These are phyloP conservation scores for Glossophaga mutica DNA, from an alignment of 2,797 vertebrate species.

Conservation along the genomic window DNA sequence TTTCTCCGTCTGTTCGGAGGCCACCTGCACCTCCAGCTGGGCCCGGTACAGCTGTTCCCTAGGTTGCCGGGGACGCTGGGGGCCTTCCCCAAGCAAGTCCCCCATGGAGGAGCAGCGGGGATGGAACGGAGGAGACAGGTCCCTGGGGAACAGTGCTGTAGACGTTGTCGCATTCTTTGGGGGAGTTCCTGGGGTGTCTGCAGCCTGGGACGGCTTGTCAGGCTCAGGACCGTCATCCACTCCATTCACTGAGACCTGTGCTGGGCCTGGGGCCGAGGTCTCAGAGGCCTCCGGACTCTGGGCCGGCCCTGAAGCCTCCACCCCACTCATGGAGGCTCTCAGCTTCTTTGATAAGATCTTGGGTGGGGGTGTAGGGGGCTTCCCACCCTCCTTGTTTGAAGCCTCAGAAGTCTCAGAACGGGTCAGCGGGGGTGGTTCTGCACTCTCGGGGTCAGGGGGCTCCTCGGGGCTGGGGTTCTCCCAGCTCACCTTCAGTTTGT, in stretches of 20 bases:
- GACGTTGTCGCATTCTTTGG: slow-evolving; percentile 6
- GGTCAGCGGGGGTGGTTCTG: slow-evolving; percentile 69
- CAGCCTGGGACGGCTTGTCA: slow-evolving; percentile 32
- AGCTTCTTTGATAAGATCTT: slow-evolving; percentile 79
- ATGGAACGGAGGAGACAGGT: slow-evolving; percentile 49
- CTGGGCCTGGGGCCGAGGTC: background rate
- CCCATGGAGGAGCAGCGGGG: slow-evolving; percentile 82
- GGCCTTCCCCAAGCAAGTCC: slow-evolving; percentile 82
- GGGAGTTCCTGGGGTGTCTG: background rate
- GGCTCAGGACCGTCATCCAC: slow-evolving; percentile 61
- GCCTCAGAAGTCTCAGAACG: slow-evolving; percentile 79
- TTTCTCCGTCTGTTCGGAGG: slow-evolving; percentile 85
- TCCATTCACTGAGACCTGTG: slow-evolving; percentile 65
- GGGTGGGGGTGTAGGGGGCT: slow-evolving; percentile 73
- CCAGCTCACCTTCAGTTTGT: slow-evolving; percentile 86
- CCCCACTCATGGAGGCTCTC: slow-evolving; percentile 39
- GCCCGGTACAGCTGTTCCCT: slow-evolving; percentile 57
- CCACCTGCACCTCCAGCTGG: slow-evolving; percentile 86
- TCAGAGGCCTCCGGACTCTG: background rate
- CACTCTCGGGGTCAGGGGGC: slow-evolving; percentile 69
- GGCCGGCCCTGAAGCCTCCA: background rate
- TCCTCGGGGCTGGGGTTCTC: slow-evolving; percentile 71
- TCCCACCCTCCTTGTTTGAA: slow-evolving; percentile 61
- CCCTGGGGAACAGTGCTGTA: background rate
- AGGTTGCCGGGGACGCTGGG: background rate